Evolutionary conservation across 2,797 vertebrate species (phyloP).

Genomic region (Galaxias olidus): DNA sequence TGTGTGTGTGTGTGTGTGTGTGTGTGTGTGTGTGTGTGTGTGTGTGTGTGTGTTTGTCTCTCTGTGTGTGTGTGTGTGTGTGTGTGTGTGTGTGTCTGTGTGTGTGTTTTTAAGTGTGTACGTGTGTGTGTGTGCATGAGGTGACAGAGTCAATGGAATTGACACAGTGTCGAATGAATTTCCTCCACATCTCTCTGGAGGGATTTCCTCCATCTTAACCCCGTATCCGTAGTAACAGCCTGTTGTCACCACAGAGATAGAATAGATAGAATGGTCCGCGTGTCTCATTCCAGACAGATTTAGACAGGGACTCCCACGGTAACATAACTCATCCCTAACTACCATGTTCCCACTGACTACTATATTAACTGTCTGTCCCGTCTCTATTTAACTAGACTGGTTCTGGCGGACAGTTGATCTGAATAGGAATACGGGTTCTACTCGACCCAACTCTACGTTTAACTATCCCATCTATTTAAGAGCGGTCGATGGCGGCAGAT

Average conservation of each 20-base stretch:
- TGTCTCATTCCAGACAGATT: no score
- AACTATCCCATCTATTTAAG: not conserved
- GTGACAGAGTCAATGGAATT: constrained; percentile 21
- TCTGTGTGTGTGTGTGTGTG: not conserved
- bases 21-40: constrained; percentile 9
- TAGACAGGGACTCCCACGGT: no score
- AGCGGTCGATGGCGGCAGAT: constrained; percentile 49
- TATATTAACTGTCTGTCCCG: no score
- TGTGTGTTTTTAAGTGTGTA: not conserved
- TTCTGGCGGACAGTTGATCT: no score
- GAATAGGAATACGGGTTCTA: not conserved
- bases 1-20: not conserved
- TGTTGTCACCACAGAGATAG: not conserved
- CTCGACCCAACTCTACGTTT: not conserved
- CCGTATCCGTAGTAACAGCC: not conserved
- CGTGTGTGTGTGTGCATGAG: not conserved
- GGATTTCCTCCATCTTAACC: constrained; percentile 19
- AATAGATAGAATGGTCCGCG: no score
- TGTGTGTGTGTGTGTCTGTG: not conserved
- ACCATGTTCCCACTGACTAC: no score
- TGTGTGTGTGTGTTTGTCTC: not conserved
- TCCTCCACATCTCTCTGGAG: constrained; percentile 6
- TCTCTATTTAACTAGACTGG: no score
- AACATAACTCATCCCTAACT: no score
- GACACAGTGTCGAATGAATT: constrained; percentile 36